phyloP scores from a whole-genome alignment of 2,797 vertebrate genomes.

The Crenichthys baileyi region DNA sequence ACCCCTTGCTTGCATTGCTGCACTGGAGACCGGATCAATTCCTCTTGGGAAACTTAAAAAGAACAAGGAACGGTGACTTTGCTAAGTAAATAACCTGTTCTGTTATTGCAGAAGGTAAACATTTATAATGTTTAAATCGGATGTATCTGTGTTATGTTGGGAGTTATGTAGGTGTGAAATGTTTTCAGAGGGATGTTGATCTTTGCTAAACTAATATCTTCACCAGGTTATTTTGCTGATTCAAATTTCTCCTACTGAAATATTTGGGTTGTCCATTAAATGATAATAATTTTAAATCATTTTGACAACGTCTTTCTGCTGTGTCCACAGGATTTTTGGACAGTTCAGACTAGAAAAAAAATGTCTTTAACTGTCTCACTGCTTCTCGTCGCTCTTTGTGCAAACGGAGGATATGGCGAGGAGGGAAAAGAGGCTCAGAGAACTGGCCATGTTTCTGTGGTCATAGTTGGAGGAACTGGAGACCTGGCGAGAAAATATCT shows the following conservation, averaged over 20 bases:
- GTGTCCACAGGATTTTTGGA: slow-evolving; percentile 53
- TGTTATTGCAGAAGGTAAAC: neutral
- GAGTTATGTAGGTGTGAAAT: neutral
- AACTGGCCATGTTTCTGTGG: slow-evolving; percentile 87
- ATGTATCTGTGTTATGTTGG: neutral
- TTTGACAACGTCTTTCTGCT: slow-evolving; percentile 13
- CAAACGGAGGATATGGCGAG: slow-evolving; percentile 52
- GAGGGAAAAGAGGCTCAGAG: slow-evolving; percentile 59
- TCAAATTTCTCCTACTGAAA: slow-evolving; percentile 3
- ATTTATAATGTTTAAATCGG: neutral
- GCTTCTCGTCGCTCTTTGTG: slow-evolving; percentile 67
- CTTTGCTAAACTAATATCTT: neutral
- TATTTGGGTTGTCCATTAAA: neutral
- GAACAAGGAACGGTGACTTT: slow-evolving; percentile 11
- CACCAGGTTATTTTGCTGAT: neutral
- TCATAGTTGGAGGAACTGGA: slow-evolving; percentile 91
- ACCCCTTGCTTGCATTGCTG: slow-evolving; percentile 19
- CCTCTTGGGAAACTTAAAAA: slow-evolving; percentile 15
- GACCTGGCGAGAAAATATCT: slow-evolving; percentile 95
- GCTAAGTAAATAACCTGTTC: slow-evolving; percentile 28
- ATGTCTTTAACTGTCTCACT: slow-evolving; percentile 70
- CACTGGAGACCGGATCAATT: slow-evolving; percentile 12
- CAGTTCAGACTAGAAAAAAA: slow-evolving; percentile 56
- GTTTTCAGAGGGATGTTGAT: neutral
- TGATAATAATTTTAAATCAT: neutral